A percentile compares a stretch with the other conserved stretches of the same genome.
phyloP scores from a whole-genome alignment of 2,113 vertebrate genomes.

The Microcebus tavaratra region DNA sequence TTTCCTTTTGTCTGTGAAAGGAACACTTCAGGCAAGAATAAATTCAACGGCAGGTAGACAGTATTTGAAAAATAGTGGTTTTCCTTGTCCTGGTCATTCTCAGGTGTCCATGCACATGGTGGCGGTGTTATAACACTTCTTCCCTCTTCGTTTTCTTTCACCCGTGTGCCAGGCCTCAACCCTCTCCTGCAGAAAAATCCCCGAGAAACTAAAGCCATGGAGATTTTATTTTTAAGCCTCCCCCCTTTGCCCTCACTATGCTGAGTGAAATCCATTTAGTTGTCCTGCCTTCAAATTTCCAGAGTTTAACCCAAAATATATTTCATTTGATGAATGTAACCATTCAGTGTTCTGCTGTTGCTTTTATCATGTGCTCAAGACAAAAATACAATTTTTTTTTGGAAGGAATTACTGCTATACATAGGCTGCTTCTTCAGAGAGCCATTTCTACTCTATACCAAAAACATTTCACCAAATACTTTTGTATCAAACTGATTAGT shows the following conservation, averaged over 20 bases:
- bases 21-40: not conserved
- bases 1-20: not conserved
- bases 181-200: not conserved
- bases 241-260: too few relatives aligned
- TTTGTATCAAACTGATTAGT: not conserved
- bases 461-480: not conserved
- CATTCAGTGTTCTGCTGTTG: not conserved
- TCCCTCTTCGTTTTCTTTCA: not conserved
- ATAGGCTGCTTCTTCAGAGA: not conserved
- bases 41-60: not conserved
- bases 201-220: not conserved
- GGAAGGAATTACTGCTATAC: not conserved
- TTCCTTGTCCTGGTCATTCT: not conserved
- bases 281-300: not conserved
- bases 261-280: not conserved
- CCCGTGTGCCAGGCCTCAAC: not conserved
- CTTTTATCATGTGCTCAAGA: not conserved
- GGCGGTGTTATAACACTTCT: not conserved
- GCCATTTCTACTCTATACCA: not conserved
- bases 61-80: not conserved
- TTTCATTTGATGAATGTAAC: not conserved
- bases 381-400: not conserved
- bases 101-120: not conserved
- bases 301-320: conserved; percentile 10
- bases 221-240: not conserved